phyloP scores from a whole-genome alignment of 2,797 vertebrate genomes.

The Chelon auratus region DNA sequence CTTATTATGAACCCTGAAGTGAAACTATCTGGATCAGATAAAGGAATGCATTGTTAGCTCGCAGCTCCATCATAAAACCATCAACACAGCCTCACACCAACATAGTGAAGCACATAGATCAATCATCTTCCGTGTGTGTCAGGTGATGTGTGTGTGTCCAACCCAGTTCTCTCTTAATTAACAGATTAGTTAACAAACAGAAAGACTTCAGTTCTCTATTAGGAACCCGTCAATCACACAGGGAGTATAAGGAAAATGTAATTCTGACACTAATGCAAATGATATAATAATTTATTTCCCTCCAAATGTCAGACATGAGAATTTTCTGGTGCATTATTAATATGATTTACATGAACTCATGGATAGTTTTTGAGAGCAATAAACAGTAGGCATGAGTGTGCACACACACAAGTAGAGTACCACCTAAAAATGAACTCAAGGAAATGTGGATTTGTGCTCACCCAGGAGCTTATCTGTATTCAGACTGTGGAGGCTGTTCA shows the following conservation, averaged over 20 bases:
- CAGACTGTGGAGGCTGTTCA: constrained; percentile 16
- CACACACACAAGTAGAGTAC: background rate
- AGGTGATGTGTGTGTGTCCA: background rate
- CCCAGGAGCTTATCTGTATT: background rate
- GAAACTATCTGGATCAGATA: constrained; percentile 31
- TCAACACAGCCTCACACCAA: constrained; percentile 12
- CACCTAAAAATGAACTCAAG: background rate
- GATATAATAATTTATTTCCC: background rate
- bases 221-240: background rate
- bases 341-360: background rate
- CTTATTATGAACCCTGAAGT: constrained; percentile 30
- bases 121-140: background rate
- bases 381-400: background rate
- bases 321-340: background rate
- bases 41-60: background rate
- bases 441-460: background rate
- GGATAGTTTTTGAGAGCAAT: background rate
- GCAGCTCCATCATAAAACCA: background rate
- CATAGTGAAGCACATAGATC: background rate
- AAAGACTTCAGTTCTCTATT: background rate
- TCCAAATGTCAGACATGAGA: fast-evolving
- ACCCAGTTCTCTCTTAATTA: constrained; percentile 1
- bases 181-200: background rate
- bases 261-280: background rate
- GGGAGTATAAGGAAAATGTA: background rate